phyloP scores from a whole-genome alignment of 2,888 invertebrate genomes.

The Andrena minutula region DNA sequence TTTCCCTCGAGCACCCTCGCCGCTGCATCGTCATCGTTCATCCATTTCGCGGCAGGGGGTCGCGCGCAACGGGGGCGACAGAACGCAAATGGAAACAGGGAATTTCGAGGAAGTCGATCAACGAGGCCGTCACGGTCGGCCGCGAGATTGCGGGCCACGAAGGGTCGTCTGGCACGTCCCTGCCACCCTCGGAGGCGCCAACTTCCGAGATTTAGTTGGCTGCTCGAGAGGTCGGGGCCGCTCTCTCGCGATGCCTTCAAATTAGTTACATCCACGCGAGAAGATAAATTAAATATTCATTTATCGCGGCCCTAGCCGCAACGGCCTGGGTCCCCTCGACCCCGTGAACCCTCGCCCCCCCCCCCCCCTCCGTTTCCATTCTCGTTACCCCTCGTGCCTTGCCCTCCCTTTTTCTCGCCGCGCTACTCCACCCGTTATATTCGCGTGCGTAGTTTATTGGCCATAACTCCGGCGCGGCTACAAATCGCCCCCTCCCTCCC shows the following conservation, averaged over 20 bases:
- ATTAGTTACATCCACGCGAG: slow-evolving; percentile 80
- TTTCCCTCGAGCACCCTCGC: slow-evolving; percentile 6
- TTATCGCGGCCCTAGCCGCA: slow-evolving; percentile 72
- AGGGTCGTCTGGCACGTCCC: slow-evolving; percentile 4
- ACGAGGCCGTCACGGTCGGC: slow-evolving; percentile 20
- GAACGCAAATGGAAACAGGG: slow-evolving; percentile 23
- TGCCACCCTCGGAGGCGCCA: slow-evolving; percentile 41
- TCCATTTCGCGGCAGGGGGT: slow-evolving; percentile 5
- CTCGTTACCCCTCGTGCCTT: slow-evolving; percentile 5
- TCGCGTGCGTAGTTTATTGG: slow-evolving; percentile 82
- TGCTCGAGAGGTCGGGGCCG: slow-evolving; percentile 57
- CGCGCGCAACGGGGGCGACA: slow-evolving; percentile 13
- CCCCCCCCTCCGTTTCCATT: background rate
- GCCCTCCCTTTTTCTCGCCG: slow-evolving; percentile 34
- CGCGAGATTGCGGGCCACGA: slow-evolving; percentile 5
- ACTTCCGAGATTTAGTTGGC: slow-evolving; percentile 65
- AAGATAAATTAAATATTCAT: slow-evolving; percentile 83
- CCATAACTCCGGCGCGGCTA: slow-evolving; percentile 80
- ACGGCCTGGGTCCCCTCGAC: slow-evolving; percentile 25
- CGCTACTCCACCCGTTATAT: slow-evolving; percentile 68
- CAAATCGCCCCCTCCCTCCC: slow-evolving; percentile 75
- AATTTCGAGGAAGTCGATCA: slow-evolving; percentile 29
- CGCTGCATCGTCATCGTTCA: slow-evolving; percentile 22
- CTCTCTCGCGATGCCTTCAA: slow-evolving; percentile 70
- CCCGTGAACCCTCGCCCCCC: background rate